Percentiles rank a stretch among this genome's conserved stretches.
Evolutionary conservation across 1,140 invertebrate genomes (phyloP).

Genomic region (Anastatus disparis): DNA sequence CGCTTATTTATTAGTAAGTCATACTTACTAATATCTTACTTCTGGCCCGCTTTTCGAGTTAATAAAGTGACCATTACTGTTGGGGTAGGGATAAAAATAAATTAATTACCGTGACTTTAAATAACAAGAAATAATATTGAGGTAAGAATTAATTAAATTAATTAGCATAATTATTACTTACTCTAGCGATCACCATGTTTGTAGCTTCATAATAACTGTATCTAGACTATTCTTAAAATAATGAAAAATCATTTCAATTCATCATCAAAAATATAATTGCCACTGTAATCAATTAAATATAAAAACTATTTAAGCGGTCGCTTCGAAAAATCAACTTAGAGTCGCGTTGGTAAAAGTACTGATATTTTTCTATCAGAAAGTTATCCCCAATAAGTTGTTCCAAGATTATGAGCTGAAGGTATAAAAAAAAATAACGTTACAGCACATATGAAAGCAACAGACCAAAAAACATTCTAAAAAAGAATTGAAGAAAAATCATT

Average conservation of each 20-base stretch:
- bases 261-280: too few relatives aligned
- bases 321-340: constrained; percentile 53
- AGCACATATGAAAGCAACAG: constrained; percentile 61
- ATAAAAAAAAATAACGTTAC: constrained; percentile 60
- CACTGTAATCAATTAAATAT: too few relatives aligned
- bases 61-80: too few relatives aligned
- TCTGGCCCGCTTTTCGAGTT: too few relatives aligned
- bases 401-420: constrained; percentile 60
- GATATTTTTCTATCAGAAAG: constrained; percentile 47
- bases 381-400: constrained; percentile 54
- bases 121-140: too few relatives aligned
- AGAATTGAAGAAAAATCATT: too few relatives aligned
- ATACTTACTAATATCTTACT: too few relatives aligned
- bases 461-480: constrained; percentile 72
- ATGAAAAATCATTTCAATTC: background rate
- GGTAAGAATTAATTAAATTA: too few relatives aligned
- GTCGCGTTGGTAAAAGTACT: constrained; percentile 49
- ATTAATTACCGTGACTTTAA: too few relatives aligned
- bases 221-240: constrained; percentile 53
- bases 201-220: constrained; percentile 53
- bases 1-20: too few relatives aligned
- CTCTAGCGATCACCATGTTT: constrained; percentile 57
- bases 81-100: too few relatives aligned
- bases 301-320: too few relatives aligned
- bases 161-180: constrained; percentile 45